Evolutionary conservation across 2,113 vertebrate species (phyloP), one percentile per base, ranked within the genome.

Genomic region (Caloenas nicobarica): DNA sequence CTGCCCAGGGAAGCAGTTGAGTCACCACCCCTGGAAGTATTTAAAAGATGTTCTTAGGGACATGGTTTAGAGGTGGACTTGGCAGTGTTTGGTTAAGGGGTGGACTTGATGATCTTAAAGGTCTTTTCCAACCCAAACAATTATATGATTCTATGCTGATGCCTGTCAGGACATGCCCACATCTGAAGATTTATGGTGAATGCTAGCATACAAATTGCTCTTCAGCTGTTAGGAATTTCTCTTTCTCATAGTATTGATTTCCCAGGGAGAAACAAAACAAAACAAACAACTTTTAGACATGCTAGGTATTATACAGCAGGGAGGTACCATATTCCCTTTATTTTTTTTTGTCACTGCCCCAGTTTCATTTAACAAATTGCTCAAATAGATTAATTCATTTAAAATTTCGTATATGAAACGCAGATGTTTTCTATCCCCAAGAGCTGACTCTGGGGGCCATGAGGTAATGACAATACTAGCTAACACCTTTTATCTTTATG

Each of bases 391-490:
- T 48, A 2, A 81, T 65, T 79, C 34, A 46, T 31, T 71, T 65
- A 33, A 46, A 15, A 29, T 89, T 76, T 71, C 1, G 1, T 92
- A 51, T 92, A 70, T 31, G 56, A 95, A 50, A 79, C 23, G 31
- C 93, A 95, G 68, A 92, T 81, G 65, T 5, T 76, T 92, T 80
- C 86, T 84, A 91, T 84, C 34, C 12, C 66, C 53, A 66, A 57
- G 36, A 85, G 34, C 50, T 94, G 84, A 68, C 48, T 91, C 66
- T 50, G 29, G 83, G 29, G 51, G 51, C 28, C 54, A 89, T 87
- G 82, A 96, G 81, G 84, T 86, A 95, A 93, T 78, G 83, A 60
- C 61, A 94, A 14, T 54, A 91, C 74, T 44, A 93, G 58, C 74
- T 82, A 94, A 87, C 66, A 92, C 31, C 36, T 71, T 82, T 82